These are phyloP conservation scores for Trisateles emortualis DNA, from an alignment of 2,888 invertebrate species.

Conservation along the genomic window DNA sequence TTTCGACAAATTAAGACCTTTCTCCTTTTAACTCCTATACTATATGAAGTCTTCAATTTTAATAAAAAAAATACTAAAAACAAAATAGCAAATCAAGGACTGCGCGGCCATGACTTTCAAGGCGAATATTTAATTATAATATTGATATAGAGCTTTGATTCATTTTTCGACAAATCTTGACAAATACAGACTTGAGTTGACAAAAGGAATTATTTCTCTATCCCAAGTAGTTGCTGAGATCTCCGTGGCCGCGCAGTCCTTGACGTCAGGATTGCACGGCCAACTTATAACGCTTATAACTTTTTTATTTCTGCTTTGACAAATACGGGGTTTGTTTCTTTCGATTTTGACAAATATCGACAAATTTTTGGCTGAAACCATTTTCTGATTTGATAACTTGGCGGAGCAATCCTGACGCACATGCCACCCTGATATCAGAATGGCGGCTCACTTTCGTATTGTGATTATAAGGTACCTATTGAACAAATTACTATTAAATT, in stretches of 20 bases:
- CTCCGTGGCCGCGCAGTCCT: too few species aligned
- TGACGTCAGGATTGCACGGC: conserved; percentile 25
- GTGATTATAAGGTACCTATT: too few species aligned
- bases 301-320: conserved; percentile 25
- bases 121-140: too few species aligned
- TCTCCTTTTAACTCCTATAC: conserved; percentile 23
- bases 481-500: too few species aligned
- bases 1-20: conserved; percentile 22
- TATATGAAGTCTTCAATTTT: conserved; percentile 25
- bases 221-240: conserved; percentile 29
- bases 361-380: too few species aligned
- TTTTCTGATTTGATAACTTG: too few species aligned
- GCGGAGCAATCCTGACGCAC: too few species aligned
- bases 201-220: conserved; percentile 28
- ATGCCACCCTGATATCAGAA: too few species aligned
- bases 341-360: conserved; percentile 1
- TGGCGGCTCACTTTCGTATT: too few species aligned
- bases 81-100: conserved; percentile 26
- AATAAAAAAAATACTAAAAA: conserved; percentile 25
- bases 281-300: conserved; percentile 26
- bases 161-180: conserved; percentile 29
- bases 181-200: too few species aligned
- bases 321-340: conserved; percentile 23
- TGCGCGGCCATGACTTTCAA: too few species aligned
- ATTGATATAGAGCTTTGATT: too few species aligned